Conservation (phyloP, 2,113 vertebrate species). For the Corvus cornix region DNA sequence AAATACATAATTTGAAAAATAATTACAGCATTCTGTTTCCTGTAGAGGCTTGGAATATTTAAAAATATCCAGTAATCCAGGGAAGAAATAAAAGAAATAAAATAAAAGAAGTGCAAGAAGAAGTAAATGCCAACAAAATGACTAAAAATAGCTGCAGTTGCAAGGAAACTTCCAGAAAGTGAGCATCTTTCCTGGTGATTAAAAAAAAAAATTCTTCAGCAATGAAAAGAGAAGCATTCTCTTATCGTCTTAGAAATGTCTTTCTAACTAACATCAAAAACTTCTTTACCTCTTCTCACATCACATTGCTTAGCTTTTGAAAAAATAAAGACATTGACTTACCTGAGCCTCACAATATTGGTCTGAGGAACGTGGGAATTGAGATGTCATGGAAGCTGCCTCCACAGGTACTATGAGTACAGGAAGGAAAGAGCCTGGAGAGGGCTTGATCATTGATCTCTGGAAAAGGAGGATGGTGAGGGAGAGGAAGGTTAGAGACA, state of each 20-base stretch:
- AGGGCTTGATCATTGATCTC: not conserved
- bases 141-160: not conserved
- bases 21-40: not conserved
- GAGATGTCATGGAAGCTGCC: not conserved
- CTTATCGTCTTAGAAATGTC: not conserved
- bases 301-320: not conserved
- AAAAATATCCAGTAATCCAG: not conserved
- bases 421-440: not conserved
- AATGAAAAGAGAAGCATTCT: not conserved
- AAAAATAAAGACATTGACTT: not conserved
- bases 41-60: not conserved
- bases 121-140: not conserved
- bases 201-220: not conserved
- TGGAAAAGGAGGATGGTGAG: not conserved
- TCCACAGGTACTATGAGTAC: too few species aligned
- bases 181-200: not conserved
- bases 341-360: not conserved
- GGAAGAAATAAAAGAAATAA: not conserved
- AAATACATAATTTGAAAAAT: not conserved
- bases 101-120: not conserved
- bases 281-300: not conserved
- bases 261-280: not conserved
- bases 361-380: not conserved
- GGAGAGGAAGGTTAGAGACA: not conserved
- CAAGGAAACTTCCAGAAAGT: not conserved